Conservation (phyloP, 2,888 invertebrate genomes). For the Microctonus hyperodae region DNA sequence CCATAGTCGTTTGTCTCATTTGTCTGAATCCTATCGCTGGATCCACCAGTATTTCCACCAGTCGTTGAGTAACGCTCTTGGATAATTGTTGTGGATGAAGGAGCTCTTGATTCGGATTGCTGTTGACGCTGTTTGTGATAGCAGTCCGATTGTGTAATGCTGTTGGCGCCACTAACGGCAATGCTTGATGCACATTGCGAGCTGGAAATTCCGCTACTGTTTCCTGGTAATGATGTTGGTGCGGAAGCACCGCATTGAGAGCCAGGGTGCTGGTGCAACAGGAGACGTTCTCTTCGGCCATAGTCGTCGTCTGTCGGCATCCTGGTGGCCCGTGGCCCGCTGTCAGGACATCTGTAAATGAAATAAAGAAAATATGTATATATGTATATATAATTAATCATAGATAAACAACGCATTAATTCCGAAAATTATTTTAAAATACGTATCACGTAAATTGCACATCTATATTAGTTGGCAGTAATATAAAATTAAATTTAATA, state of each 20-base stretch:
- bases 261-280: slow-evolving; percentile 60
- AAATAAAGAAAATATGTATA: neutral
- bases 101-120: slow-evolving; percentile 63
- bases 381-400: no score
- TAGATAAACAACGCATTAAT: neutral
- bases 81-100: slow-evolving; percentile 9
- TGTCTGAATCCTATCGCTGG: slow-evolving; percentile 68
- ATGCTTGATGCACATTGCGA: slow-evolving; percentile 55
- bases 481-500: neutral
- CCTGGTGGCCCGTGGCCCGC: slow-evolving; percentile 72
- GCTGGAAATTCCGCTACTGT: slow-evolving; percentile 51
- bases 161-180: slow-evolving; percentile 49
- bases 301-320: slow-evolving; percentile 67
- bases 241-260: slow-evolving; percentile 54
- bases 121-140: slow-evolving; percentile 65
- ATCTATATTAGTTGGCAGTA: neutral
- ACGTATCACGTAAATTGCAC: neutral
- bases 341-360: slow-evolving; percentile 71
- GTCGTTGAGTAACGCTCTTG: slow-evolving; percentile 12
- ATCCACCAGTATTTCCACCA: slow-evolving; percentile 61
- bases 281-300: slow-evolving; percentile 63
- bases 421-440: neutral
- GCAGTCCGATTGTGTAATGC: slow-evolving; percentile 62
- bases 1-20: slow-evolving; percentile 60
- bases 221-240: slow-evolving; percentile 48